A percentile compares a stretch with the other conserved stretches of the same genome.
phyloP scores from a whole-genome alignment of 2,797 vertebrate species.

The Fistularia tabacaria region DNA sequence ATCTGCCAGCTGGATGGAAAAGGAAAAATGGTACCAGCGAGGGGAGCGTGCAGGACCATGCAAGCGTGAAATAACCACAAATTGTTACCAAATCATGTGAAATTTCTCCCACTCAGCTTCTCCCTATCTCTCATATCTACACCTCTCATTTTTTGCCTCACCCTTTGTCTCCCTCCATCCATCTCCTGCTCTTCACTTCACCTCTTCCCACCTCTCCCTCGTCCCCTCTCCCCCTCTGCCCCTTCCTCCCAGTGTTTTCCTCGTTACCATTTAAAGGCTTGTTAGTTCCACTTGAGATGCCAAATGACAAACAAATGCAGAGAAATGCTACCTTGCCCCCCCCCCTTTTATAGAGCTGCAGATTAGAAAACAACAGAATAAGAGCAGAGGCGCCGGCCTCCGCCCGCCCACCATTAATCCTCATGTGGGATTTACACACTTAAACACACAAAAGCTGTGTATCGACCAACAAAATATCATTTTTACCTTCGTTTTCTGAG shows the following conservation, averaged over 20 bases:
- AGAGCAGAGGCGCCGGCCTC: slow-evolving; percentile 57
- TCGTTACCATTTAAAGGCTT: slow-evolving; percentile 70
- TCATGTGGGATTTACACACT: slow-evolving; percentile 28
- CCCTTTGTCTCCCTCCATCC: slow-evolving; percentile 19
- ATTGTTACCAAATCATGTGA: slow-evolving; percentile 45
- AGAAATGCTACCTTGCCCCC: slow-evolving; percentile 62
- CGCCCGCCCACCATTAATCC: slow-evolving; percentile 32
- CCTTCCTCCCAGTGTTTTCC: slow-evolving; percentile 26
- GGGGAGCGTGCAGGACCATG: slow-evolving; percentile 12
- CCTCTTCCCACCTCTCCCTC: slow-evolving; percentile 2
- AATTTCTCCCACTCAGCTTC: slow-evolving; percentile 38
- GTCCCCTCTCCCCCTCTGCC: slow-evolving; percentile 16
- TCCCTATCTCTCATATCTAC: slow-evolving; percentile 15
- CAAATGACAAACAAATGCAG: slow-evolving; percentile 76
- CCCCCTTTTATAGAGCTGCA: slow-evolving; percentile 45
- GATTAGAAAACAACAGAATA: slow-evolving; percentile 69
- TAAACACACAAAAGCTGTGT: slow-evolving; percentile 33
- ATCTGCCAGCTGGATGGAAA: not conserved
- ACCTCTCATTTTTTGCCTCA: not conserved
- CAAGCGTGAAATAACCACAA: slow-evolving; percentile 48
- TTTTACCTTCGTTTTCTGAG: no score
- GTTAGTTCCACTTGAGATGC: slow-evolving; percentile 80
- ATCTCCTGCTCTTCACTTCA: slow-evolving; percentile 12
- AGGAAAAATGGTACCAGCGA: slow-evolving; percentile 15
- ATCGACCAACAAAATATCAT: slow-evolving; percentile 8